These are phyloP conservation scores for Trididemnum clinides DNA, from an alignment of 23 tunicate species.

Conservation along the genomic window DNA sequence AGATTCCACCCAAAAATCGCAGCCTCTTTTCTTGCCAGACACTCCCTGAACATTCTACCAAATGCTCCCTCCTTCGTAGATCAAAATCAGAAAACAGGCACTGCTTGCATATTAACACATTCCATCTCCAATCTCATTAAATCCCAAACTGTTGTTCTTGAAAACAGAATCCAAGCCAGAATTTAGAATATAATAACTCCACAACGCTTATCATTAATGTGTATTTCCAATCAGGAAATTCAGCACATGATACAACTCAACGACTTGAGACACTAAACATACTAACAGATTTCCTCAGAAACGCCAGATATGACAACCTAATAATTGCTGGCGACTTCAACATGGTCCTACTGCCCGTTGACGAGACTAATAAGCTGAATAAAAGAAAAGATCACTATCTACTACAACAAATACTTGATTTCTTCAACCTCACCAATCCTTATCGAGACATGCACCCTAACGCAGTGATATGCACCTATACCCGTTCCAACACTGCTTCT, in stretches of 20 bases:
- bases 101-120: background rate
- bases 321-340: conserved; percentile 4
- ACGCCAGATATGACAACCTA: background rate
- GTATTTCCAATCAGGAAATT: background rate
- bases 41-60: background rate
- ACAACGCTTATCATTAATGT: background rate
- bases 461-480: background rate
- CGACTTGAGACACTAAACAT: background rate
- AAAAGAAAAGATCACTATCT: background rate
- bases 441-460: background rate
- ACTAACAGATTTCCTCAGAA: background rate
- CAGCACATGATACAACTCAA: background rate
- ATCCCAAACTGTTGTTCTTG: background rate
- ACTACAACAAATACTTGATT: background rate
- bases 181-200: background rate
- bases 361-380: background rate
- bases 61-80: background rate
- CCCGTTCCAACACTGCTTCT: background rate
- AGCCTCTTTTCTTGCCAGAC: background rate
- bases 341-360: background rate
- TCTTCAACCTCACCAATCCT: background rate
- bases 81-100: background rate
- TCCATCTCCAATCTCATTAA: background rate
- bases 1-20: background rate
- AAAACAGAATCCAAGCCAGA: background rate